phyloP scores from a whole-genome alignment of 2,113 vertebrate genomes.

The Epinephelus fuscoguttatus region DNA sequence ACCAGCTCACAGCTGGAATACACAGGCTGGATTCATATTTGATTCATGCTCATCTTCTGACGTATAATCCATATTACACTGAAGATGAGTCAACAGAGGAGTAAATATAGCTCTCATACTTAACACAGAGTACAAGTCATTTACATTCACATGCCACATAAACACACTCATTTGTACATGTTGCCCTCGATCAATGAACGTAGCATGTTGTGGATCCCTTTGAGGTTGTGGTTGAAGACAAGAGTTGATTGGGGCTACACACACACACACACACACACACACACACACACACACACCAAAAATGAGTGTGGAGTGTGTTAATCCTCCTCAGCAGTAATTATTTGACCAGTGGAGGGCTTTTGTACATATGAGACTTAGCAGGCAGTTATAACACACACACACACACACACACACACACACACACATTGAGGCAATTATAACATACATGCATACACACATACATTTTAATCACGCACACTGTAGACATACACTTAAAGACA shows the following conservation, averaged over 20 bases:
- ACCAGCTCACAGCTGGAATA: constrained; percentile 58
- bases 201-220: constrained; percentile 5
- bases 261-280: constrained; percentile 29
- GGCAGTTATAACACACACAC: constrained; percentile 17
- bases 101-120: constrained; percentile 57
- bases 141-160: constrained; percentile 16
- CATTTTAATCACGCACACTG: constrained; percentile 25
- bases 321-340: constrained; percentile 59
- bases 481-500: background rate
- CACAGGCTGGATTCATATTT: constrained; percentile 44
- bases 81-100: constrained; percentile 55
- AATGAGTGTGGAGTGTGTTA: constrained; percentile 49
- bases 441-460: constrained; percentile 7
- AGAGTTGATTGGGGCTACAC: constrained; percentile 1
- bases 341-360: constrained; percentile 40
- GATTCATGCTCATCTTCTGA: constrained; percentile 55
- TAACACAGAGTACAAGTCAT: background rate
- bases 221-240: constrained; percentile 8
- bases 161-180: background rate
- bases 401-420: constrained; percentile 22
- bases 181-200: constrained; percentile 22
- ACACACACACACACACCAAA: constrained; percentile 7
- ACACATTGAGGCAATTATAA: background rate
- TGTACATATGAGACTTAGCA: constrained; percentile 37
- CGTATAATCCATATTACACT: constrained; percentile 58